These are phyloP conservation scores for Argyra leucocephala DNA, from an alignment of 2,888 invertebrate species.

Conservation along the genomic window DNA sequence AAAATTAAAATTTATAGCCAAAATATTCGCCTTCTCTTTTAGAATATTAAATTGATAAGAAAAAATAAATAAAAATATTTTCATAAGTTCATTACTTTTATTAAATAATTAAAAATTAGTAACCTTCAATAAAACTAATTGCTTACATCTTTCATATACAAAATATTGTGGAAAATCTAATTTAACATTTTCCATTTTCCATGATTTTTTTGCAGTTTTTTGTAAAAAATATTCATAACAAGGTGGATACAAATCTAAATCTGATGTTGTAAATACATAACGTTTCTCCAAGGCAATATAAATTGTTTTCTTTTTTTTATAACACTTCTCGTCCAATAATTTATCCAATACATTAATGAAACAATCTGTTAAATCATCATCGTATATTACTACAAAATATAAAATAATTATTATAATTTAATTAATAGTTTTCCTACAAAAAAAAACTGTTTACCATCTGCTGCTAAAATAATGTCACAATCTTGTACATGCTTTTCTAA, in stretches of 20 bases:
- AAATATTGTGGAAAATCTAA: conserved; percentile 73
- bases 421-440: too few species aligned
- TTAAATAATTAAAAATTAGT: conserved; percentile 22
- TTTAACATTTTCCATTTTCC: conserved; percentile 54
- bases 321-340: conserved; percentile 44
- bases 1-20: too few species aligned
- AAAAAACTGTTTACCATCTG: conserved; percentile 79
- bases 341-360: conserved; percentile 63
- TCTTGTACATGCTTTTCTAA: conserved; percentile 50
- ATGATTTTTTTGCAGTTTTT: conserved; percentile 32
- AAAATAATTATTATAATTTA: conserved; percentile 17
- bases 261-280: conserved; percentile 72
- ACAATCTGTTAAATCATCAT: conserved; percentile 68
- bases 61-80: too few species aligned
- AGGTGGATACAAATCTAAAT: conserved; percentile 73
- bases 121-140: conserved; percentile 67
- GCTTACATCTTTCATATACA: conserved; percentile 66
- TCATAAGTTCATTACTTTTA: too few species aligned
- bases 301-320: conserved; percentile 47
- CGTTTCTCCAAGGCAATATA: conserved; percentile 77
- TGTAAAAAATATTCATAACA: conserved; percentile 76
- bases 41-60: too few species aligned
- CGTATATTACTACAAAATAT: conserved; percentile 66
- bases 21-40: too few species aligned
- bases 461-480: conserved; percentile 63